A percentile compares a stretch with the other conserved stretches of the same genome.
Evolutionary conservation across 2,113 vertebrate genomes (phyloP).

Genomic region (Casuarius casuarius): DNA sequence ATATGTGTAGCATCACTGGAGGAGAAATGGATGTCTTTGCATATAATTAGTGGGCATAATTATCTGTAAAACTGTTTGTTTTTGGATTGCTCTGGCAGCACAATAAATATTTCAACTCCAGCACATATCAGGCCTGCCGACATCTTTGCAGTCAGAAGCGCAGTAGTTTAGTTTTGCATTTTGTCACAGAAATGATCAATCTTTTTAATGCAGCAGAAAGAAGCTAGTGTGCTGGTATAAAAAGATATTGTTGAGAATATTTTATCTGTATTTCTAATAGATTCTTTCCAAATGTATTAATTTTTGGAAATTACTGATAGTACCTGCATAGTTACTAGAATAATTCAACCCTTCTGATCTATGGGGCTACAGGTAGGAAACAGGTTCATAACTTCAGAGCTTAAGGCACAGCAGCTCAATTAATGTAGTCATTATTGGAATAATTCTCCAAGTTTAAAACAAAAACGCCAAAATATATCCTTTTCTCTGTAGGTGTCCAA

Average conservation of each 20-base stretch:
- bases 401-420: conserved; percentile 39
- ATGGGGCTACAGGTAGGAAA: conserved; percentile 22
- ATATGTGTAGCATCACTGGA: background rate
- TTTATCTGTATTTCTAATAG: conserved; percentile 32
- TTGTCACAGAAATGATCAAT: conserved; percentile 47
- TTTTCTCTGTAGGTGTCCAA: background rate
- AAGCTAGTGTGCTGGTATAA: background rate
- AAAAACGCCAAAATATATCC: background rate
- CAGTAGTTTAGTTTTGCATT: conserved; percentile 1
- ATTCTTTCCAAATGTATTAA: conserved; percentile 33
- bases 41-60: background rate
- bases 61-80: conserved; percentile 8
- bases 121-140: conserved; percentile 14
- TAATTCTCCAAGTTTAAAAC: conserved; percentile 9
- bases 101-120: conserved; percentile 46
- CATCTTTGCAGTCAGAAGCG: background rate
- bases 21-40: conserved; percentile 15
- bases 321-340: conserved; percentile 11
- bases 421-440: conserved; percentile 55
- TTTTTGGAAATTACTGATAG: conserved; percentile 47
- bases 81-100: conserved; percentile 18
- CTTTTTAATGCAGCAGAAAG: conserved; percentile 12
- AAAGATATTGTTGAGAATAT: conserved; percentile 13
- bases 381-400: conserved; percentile 47
- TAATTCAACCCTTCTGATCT: conserved; percentile 40